These are phyloP conservation scores for Carettochelys insculpta DNA, from an alignment of 2,113 vertebrate genomes.

Conservation along the genomic window DNA sequence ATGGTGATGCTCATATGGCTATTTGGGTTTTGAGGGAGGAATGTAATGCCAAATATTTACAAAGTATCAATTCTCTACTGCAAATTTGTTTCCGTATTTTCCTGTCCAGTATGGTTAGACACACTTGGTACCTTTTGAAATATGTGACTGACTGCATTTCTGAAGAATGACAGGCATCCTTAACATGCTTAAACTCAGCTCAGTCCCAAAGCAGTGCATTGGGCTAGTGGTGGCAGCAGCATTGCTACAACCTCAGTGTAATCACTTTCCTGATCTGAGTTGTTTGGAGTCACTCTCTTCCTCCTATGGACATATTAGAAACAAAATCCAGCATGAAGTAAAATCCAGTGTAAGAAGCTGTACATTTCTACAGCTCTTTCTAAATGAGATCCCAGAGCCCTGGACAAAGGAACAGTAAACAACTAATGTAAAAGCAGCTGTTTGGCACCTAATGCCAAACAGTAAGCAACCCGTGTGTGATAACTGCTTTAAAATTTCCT, in stretches of 20 bases:
- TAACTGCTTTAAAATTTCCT: background rate
- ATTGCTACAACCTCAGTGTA: background rate
- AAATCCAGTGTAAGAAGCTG: background rate
- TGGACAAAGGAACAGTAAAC: background rate
- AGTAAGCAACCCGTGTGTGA: background rate
- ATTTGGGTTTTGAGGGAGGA: background rate
- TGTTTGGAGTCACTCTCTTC: background rate
- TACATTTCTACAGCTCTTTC: background rate
- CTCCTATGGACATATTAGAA: background rate
- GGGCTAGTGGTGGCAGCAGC: background rate
- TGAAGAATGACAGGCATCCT: background rate
- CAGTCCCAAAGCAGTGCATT: background rate
- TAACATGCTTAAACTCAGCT: background rate
- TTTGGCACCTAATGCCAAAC: background rate
- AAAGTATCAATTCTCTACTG: background rate
- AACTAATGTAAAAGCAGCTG: background rate
- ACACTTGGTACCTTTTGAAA: background rate
- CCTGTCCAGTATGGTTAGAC: background rate
- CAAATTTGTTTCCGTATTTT: background rate
- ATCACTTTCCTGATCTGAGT: background rate
- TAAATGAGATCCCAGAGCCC: background rate
- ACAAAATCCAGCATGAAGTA: background rate
- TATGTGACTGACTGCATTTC: background rate
- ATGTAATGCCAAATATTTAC: background rate
- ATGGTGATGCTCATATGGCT: background rate